Conservation (phyloP, 2,888 invertebrate genomes). For the Trachelus tabidus region DNA sequence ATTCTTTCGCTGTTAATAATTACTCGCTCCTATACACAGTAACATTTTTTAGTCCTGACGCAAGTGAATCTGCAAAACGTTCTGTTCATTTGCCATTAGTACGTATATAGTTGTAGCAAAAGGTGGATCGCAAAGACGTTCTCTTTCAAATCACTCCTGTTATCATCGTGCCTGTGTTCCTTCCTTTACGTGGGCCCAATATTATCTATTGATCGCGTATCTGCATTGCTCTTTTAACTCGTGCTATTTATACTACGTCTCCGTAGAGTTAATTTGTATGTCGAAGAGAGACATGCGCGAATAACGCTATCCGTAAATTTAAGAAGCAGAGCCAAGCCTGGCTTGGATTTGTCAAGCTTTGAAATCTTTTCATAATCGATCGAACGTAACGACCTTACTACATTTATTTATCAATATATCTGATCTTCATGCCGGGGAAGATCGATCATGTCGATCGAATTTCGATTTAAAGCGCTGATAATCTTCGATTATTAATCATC, state of each 20-base stretch:
- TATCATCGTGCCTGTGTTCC: not conserved
- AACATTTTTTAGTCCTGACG: not conserved
- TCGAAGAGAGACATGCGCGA: not conserved
- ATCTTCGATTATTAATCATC: no score
- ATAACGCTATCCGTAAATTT: not conserved
- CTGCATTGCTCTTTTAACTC: not conserved
- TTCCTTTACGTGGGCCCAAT: not conserved
- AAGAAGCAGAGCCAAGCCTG: not conserved
- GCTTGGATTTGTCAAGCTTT: no score
- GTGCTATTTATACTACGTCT: not conserved
- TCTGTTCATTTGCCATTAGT: not conserved
- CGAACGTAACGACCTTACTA: no score
- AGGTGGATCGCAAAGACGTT: not conserved
- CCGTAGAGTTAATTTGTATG: not conserved
- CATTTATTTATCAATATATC: no score
- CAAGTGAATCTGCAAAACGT: not conserved
- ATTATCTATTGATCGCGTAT: not conserved
- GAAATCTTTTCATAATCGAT: no score
- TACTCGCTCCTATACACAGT: not conserved
- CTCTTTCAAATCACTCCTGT: not conserved
- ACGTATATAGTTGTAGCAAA: not conserved
- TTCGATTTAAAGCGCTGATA: no score
- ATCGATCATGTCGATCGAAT: no score
- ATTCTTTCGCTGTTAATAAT: not conserved
- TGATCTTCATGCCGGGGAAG: no score